Conservation (phyloP, 2,888 invertebrate species). For the Drosophila quasianomalipes region DNA sequence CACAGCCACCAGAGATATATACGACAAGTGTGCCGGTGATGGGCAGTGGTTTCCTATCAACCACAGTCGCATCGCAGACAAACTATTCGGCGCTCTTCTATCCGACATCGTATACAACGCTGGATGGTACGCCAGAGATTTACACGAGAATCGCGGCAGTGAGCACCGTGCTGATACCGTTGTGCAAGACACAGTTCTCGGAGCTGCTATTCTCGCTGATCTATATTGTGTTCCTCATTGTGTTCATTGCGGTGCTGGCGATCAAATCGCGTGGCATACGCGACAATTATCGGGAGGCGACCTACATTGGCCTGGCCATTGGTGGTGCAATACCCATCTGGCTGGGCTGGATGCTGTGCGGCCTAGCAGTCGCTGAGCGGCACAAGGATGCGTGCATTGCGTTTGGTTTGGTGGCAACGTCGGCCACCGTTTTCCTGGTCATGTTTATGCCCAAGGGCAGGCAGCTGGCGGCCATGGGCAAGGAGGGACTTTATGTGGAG, state of each 20-base stretch:
- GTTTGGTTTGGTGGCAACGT: constrained; percentile 94
- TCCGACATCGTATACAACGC: constrained; percentile 68
- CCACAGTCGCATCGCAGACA: constrained; percentile 76
- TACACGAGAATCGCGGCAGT: constrained; percentile 82
- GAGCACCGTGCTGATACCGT: constrained; percentile 84
- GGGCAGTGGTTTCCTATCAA: constrained; percentile 72
- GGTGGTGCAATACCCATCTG: constrained; percentile 95
- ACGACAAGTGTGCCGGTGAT: constrained; percentile 85
- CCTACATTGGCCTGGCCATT: constrained; percentile 95
- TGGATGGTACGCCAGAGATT: constrained; percentile 75
- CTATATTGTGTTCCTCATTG: constrained; percentile 93
- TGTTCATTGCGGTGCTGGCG: constrained; percentile 93
- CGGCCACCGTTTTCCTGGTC: constrained; percentile 93
- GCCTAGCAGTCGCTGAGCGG: constrained; percentile 91
- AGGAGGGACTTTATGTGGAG: constrained; percentile 93
- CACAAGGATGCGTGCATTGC: constrained; percentile 95
- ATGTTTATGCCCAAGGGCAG: constrained; percentile 98
- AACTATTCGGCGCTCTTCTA: constrained; percentile 78
- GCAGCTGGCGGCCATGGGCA: constrained; percentile 95
- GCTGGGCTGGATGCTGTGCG: constrained; percentile 94
- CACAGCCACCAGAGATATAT: constrained; percentile 90
- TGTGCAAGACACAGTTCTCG: constrained; percentile 89
- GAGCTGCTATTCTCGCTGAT: constrained; percentile 92
- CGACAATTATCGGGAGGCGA: constrained; percentile 97
- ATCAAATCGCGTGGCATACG: constrained; percentile 94